Evolutionary conservation across 2,113 vertebrate genomes (phyloP).

Genomic region (Chauna torquata): DNA sequence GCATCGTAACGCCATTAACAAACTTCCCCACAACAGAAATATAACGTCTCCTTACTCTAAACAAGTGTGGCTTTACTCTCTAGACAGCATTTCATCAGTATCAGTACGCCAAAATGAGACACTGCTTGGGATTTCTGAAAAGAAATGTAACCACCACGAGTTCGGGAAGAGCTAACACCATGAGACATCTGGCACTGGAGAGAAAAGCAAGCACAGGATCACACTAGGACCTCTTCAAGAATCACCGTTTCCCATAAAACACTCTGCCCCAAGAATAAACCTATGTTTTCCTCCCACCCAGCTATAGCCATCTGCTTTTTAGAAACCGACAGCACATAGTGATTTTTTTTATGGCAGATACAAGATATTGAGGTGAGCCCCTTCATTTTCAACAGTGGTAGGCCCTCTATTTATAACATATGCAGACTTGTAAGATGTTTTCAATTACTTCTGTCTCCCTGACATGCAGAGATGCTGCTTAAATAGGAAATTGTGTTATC

Average conservation of each 20-base stretch:
- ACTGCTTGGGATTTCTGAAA: neutral
- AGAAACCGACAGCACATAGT: neutral
- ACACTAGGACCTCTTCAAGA: neutral
- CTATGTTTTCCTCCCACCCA: neutral
- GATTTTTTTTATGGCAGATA: neutral
- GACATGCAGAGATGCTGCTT: neutral
- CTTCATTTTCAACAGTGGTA: neutral
- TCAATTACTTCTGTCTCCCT: conserved; percentile 3
- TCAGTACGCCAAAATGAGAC: neutral
- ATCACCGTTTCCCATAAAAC: neutral
- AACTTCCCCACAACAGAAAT: neutral
- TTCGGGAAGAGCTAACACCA: neutral
- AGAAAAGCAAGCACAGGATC: neutral
- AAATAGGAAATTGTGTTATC: conserved; percentile 7
- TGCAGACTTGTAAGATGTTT: neutral
- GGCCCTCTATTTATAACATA: neutral
- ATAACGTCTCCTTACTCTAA: neutral
- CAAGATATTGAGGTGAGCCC: neutral
- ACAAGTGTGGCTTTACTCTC: neutral
- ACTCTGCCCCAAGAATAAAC: neutral
- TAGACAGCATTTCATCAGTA: neutral
- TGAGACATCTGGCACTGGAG: neutral
- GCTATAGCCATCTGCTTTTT: neutral
- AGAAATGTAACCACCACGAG: neutral
- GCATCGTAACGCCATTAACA: neutral